These are phyloP conservation scores for Prosopocoilus inquinatus DNA, from an alignment of 2,888 invertebrate genomes.

Conservation along the genomic window DNA sequence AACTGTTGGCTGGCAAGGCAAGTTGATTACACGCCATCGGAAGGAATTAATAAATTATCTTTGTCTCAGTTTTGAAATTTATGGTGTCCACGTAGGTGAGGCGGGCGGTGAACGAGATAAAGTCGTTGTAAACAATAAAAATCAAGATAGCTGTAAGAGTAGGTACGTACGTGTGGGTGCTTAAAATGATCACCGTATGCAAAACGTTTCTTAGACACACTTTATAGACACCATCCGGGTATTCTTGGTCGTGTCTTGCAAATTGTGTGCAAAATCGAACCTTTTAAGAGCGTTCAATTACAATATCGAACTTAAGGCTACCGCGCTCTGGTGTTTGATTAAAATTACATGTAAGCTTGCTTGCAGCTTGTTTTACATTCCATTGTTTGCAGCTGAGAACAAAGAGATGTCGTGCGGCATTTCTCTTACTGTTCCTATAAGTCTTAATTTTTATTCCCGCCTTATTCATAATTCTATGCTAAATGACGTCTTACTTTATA, in stretches of 20 bases:
- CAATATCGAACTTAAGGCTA: conserved; percentile 48
- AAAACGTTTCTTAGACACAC: conserved; percentile 33
- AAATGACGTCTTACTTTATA: conserved; percentile 21
- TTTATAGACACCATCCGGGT: conserved; percentile 7
- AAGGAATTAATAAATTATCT: conserved; percentile 24
- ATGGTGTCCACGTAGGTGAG: conserved; percentile 21
- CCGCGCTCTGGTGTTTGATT: conserved; percentile 44
- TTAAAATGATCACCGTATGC: conserved; percentile 41
- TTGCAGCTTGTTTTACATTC: conserved; percentile 52
- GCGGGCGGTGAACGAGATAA: conserved; percentile 28
- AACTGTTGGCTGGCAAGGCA: conserved; percentile 24
- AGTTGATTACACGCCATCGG: conserved; percentile 22
- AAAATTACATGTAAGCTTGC: conserved; percentile 53
- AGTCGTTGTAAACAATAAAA: conserved; percentile 44
- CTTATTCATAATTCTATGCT: conserved; percentile 21
- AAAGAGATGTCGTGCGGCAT: conserved; percentile 50
- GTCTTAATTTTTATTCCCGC: conserved; percentile 27
- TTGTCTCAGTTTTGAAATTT: conserved; percentile 4
- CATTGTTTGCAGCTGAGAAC: conserved; percentile 50
- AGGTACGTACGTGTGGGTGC: conserved; percentile 37
- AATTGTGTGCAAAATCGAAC: conserved; percentile 51
- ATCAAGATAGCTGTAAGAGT: conserved; percentile 37
- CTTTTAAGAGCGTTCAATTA: conserved; percentile 47
- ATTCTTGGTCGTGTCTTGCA: conserved; percentile 39
- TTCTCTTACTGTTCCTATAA: conserved; percentile 31